Evolutionary conservation across 2,113 vertebrate genomes (phyloP).

Genomic region (Columbina picui): DNA sequence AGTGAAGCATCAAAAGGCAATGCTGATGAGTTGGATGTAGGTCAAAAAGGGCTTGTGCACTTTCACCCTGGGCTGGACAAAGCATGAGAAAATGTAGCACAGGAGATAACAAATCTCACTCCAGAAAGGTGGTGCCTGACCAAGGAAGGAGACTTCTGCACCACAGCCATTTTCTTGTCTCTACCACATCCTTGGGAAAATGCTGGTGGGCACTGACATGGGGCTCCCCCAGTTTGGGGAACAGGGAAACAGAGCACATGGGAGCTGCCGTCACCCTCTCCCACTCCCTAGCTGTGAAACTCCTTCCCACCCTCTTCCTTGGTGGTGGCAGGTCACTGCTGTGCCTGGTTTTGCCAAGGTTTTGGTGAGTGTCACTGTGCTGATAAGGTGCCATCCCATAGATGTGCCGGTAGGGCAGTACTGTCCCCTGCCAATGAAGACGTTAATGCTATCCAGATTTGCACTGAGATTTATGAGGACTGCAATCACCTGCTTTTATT

Average conservation of each 20-base stretch:
- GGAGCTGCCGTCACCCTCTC: background rate
- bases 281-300: background rate
- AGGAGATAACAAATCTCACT: background rate
- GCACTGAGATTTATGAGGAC: background rate
- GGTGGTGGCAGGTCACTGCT: fast-evolving
- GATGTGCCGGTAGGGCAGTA: background rate
- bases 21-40: background rate
- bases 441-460: background rate
- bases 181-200: background rate
- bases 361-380: background rate
- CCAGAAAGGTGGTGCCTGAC: background rate
- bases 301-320: background rate
- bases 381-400: fast-evolving
- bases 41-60: background rate
- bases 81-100: background rate
- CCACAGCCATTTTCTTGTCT: background rate
- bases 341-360: background rate
- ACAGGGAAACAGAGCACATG: fast-evolving
- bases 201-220: fast-evolving
- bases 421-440: background rate
- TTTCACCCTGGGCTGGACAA: background rate
- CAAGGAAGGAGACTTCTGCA: background rate
- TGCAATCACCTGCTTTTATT: background rate
- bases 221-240: background rate
- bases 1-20: background rate